Percentiles rank a stretch among this genome's conserved stretches.
Evolutionary conservation across 2,888 invertebrate genomes (phyloP).

Genomic region (Phengaris alcon): DNA sequence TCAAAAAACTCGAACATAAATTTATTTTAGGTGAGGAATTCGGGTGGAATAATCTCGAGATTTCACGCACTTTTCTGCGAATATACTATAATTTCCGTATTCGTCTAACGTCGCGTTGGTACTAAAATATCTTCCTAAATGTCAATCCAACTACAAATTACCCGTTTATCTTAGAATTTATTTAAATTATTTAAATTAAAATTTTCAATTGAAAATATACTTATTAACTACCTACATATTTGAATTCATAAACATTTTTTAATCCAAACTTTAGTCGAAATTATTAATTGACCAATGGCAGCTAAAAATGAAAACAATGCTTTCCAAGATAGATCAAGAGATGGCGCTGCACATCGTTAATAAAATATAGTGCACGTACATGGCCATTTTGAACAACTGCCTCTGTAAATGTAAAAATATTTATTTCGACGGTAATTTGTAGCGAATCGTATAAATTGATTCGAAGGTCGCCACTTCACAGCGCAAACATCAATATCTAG

Average conservation of each 20-base stretch:
- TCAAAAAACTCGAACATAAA: conserved; percentile 19
- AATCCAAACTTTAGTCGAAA: too few species aligned
- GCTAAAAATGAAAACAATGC: too few species aligned
- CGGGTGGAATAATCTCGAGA: conserved; percentile 9
- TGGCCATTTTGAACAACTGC: not conserved
- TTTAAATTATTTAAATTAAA: too few species aligned
- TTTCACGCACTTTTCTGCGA: not conserved
- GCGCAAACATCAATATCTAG: conserved; percentile 57
- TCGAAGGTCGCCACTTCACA: conserved; percentile 55
- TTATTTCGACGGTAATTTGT: not conserved
- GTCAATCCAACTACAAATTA: too few species aligned
- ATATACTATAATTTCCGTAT: too few species aligned
- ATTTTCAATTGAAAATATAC: too few species aligned
- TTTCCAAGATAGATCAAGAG: not conserved
- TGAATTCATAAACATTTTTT: too few species aligned
- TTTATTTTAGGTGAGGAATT: conserved; percentile 7
- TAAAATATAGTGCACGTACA: not conserved
- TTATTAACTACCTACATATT: too few species aligned
- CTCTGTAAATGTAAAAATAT: not conserved
- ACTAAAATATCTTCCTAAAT: too few species aligned
- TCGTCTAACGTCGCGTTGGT: too few species aligned
- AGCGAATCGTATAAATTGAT: conserved; percentile 30
- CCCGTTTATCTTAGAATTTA: too few species aligned
- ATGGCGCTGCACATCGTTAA: not conserved
- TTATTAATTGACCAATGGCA: too few species aligned